Base-by-base conservation (phyloP, 2,888 invertebrate genomes). In the Rosalia funebris region DNA sequence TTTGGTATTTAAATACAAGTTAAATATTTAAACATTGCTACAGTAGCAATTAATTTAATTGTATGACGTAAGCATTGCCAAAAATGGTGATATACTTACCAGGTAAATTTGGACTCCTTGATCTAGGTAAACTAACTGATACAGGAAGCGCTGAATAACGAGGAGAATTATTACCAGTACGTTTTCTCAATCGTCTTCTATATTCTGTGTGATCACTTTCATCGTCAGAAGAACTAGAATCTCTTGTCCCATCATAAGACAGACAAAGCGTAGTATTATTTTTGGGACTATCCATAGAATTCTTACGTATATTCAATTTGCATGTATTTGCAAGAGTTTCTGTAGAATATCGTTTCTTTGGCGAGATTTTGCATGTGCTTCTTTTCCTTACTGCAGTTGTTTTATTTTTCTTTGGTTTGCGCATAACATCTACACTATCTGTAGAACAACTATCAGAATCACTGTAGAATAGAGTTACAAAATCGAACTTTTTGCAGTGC, bases 231-330 rank as follows among this genome's bases (percentile, higher is more conserved):
- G 55, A 55, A 45, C 36, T 55, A 20, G 57, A 50, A 39, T 65
- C 71, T 9, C 63, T 59, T 1, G 68, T 50, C 1, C 71, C 71
- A 45, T 71, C 71, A 19, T 69, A 57, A 56, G 59, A 62, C 11
- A 45, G 4, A 45, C 42, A 46, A 1, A 25, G 3, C 7, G 3
- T 25, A 25, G 25, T 5, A 25, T 3, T 25, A 25, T 25, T 25
- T 25, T 25, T 25, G 3, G 7, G 4, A 25, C 7, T 7, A 3
- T 25, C 4, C 25, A 5, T 25, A 3, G 7, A 25, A 25, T 11
- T 44, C 5, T 41, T 41, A 14, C 4, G 3, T 37, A 3, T 11
- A 7, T 11, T 7, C 2, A 2, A 12, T 37, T 37, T 3, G 7
- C 12, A 37, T 7, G 12, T 11, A 12, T 37, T 37, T 11, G 37